Base-by-base conservation (phyloP, 1,140 invertebrate genomes). In the Atopsyche davidsoni region DNA sequence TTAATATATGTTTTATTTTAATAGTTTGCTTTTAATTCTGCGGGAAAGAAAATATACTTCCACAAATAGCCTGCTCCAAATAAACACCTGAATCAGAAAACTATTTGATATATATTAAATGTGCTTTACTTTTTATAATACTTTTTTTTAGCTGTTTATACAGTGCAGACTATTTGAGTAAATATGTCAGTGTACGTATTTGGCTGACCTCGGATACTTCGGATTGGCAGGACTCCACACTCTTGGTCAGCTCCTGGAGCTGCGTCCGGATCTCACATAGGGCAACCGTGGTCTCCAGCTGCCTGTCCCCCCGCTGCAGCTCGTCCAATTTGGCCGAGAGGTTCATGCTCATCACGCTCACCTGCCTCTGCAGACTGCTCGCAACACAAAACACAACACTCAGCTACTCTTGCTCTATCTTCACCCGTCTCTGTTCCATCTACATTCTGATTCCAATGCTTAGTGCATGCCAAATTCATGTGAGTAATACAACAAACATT, bases 291-390 rank as follows among this genome's bases (percentile, higher is more conserved):
- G 88, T 91, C 77, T 91, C 89, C 64, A 89, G 78, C 72, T 92
- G 87, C 59, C 85, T 83, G 76, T 87, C 84, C 68, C 83, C 84
- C 60, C 85, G 79, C 70, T 90, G 87, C 72, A 92, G 82, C 75
- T 92, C 87, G 75, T 92, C 89, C 78, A 92, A 79, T 78, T 92
- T 90, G 63, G 86, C 83, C 69, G 83, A 86, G 75, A 92, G 81
- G 80, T 91, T 92, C 84, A 90, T 89, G 76, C 87, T 92, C 90
- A 93, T 92, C 77, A 91, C 86, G 80, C 86, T 89, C 81, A 92
- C 87, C 85, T 92, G 89, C 80, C 90, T 89, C 80, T 92, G 89
- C 78, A 92, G 86, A 85, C 88, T 91, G 77, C 51, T 47, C 36
- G 51, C 13, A 19, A 49, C 24, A 35, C 31, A 41, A 23, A 47